These are phyloP conservation scores for Rhorus exstirpatorius DNA, from an alignment of 2,888 invertebrate genomes.

Conservation along the genomic window DNA sequence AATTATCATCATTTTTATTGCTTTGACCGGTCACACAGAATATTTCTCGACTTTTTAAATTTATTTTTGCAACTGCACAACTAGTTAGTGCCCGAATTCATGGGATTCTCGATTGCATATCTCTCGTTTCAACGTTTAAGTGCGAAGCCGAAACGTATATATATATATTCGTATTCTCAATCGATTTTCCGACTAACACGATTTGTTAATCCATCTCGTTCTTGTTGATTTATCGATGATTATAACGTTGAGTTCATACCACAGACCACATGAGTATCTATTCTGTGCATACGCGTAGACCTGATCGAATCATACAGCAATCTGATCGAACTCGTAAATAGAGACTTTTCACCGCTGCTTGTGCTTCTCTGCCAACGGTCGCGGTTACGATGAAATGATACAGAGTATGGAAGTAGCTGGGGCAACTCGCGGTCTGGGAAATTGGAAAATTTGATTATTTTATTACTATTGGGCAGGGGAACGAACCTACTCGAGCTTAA, in stretches of 20 bases:
- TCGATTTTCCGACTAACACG: constrained; percentile 36
- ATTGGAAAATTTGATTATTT: constrained; percentile 52
- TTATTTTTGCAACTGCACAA: too few relatives aligned
- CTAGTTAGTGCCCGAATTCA: too few relatives aligned
- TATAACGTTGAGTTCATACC: constrained; percentile 23
- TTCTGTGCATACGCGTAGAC: neutral
- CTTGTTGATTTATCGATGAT: constrained; percentile 21
- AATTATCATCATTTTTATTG: too few relatives aligned
- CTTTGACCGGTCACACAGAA: too few relatives aligned
- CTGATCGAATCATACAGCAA: neutral
- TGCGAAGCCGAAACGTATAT: neutral
- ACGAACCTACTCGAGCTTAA: neutral
- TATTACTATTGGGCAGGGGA: constrained; percentile 31
- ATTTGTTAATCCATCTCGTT: constrained; percentile 11
- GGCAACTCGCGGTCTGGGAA: constrained; percentile 14
- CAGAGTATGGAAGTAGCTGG: neutral
- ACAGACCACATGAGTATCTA: constrained; percentile 8
- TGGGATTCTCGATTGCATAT: neutral
- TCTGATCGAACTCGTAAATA: constrained; percentile 22
- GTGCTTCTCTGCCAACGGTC: neutral
- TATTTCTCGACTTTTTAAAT: too few relatives aligned
- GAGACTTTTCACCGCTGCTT: neutral
- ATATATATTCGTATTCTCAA: constrained; percentile 7
- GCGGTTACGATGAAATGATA: constrained; percentile 24
- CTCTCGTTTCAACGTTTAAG: neutral